Evolutionary conservation across 2,113 vertebrate species (phyloP).

Genomic region (Phaetusa simplex): DNA sequence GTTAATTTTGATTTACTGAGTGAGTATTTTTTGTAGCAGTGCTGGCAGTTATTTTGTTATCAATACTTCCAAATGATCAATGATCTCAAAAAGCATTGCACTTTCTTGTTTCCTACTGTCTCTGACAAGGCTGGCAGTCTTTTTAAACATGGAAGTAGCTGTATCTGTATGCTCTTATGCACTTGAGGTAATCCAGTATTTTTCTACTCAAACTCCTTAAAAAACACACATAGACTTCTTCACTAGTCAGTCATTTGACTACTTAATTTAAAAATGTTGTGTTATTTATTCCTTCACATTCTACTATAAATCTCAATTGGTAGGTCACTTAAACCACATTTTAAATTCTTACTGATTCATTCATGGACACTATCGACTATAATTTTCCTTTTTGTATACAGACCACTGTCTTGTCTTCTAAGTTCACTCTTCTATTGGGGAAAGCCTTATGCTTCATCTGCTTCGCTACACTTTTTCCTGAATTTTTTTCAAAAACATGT

Average conservation of each 20-base stretch:
- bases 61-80: neutral
- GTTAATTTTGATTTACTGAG: neutral
- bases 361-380: neutral
- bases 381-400: neutral
- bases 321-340: neutral
- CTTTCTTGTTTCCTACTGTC: neutral
- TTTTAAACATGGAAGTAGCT: neutral
- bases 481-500: neutral
- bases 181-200: neutral
- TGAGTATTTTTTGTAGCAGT: neutral
- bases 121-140: neutral
- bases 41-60: neutral
- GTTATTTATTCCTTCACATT: neutral
- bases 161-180: neutral
- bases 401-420: neutral
- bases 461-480: neutral
- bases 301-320: neutral
- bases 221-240: neutral
- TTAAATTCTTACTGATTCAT: neutral
- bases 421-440: neutral
- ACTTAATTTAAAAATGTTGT: neutral
- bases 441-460: neutral
- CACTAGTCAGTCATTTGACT: neutral
- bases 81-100: neutral
- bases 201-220: neutral